Evolutionary conservation across 2,888 invertebrate genomes (phyloP).

Genomic region (Antheraea assamensis): DNA sequence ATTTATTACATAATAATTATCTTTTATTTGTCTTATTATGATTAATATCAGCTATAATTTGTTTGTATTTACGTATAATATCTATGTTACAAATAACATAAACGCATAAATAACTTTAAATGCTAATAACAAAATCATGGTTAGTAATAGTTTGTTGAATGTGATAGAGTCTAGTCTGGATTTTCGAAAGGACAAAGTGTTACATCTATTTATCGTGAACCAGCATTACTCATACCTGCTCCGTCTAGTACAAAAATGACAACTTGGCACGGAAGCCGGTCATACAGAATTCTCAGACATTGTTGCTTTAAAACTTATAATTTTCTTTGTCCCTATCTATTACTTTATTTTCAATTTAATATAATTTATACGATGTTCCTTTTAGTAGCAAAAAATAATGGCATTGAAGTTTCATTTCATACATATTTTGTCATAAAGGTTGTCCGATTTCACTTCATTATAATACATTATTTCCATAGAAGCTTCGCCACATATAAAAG

Average conservation of each 20-base stretch:
- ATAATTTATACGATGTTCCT: background rate
- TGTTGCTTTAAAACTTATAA: background rate
- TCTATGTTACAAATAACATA: no score
- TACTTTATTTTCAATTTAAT: background rate
- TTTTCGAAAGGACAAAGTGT: background rate
- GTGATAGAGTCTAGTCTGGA: no score
- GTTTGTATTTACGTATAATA: no score
- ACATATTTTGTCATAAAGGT: background rate
- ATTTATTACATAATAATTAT: no score
- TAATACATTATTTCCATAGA: conserved; percentile 3
- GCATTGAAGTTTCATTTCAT: background rate
- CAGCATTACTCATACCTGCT: background rate
- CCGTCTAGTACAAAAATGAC: background rate
- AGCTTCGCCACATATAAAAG: conserved; percentile 7
- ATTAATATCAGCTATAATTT: no score
- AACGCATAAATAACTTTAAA: no score
- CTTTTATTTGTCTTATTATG: no score
- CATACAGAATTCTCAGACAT: background rate
- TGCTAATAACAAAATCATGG: no score
- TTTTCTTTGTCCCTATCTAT: background rate
- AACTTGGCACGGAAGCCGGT: background rate
- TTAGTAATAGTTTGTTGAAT: no score
- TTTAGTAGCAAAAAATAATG: background rate
- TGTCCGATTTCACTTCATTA: conserved; percentile 2
- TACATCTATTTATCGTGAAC: background rate